Conservation (phyloP, 2,888 invertebrate genomes). For the Plebejus anna region DNA sequence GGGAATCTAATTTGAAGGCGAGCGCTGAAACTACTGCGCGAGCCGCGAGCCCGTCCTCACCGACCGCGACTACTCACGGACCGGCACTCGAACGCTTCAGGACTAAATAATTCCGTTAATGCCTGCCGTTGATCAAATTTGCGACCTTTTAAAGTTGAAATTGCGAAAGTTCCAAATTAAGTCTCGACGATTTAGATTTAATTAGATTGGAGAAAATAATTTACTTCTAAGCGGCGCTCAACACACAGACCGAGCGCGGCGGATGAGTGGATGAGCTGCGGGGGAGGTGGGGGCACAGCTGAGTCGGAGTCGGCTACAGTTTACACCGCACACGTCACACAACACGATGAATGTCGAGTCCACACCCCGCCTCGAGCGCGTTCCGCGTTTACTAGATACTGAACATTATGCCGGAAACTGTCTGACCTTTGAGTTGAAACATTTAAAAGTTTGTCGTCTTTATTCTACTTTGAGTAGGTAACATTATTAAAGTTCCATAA, state of each 20-base stretch:
- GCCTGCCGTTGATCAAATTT: conserved; percentile 7
- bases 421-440: neutral
- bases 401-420: neutral
- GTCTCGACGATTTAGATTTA: neutral
- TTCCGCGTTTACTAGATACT: neutral
- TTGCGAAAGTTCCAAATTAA: conserved; percentile 17
- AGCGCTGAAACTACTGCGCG: neutral
- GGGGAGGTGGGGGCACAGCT: neutral
- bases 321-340: no score
- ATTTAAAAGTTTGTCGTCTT: neutral
- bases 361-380: no score
- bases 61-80: neutral
- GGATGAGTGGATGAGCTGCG: neutral
- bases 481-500: neutral
- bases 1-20: neutral
- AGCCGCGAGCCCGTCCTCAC: neutral
- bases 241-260: neutral
- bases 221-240: neutral
- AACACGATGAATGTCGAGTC: no score
- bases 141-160: conserved; percentile 18
- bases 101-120: conserved; percentile 4
- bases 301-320: neutral
- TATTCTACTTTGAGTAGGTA: neutral
- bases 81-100: neutral
- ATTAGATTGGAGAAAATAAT: conserved; percentile 8